These are phyloP conservation scores for Morinoia aosen DNA, from an alignment of 2,888 invertebrate species.

Conservation along the genomic window DNA sequence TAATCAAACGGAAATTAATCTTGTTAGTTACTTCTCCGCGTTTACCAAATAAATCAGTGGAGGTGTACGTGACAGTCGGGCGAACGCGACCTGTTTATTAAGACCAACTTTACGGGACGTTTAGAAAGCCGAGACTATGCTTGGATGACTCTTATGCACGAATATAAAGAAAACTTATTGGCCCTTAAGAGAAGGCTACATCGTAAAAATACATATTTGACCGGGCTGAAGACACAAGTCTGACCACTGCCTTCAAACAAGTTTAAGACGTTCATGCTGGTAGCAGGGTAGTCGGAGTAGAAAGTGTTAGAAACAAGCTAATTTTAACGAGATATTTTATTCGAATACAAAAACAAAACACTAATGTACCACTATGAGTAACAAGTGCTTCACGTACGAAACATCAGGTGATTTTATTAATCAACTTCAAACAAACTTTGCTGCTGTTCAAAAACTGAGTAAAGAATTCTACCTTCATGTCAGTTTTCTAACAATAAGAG, in stretches of 20 bases:
- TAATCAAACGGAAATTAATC: constrained; percentile 31
- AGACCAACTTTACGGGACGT: background rate
- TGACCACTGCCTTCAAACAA: background rate
- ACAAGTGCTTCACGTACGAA: background rate
- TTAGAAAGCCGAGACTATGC: constrained; percentile 4
- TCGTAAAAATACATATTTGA: too few species aligned
- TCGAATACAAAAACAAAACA: background rate
- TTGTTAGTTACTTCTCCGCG: background rate
- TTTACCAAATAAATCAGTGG: background rate
- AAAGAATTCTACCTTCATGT: background rate
- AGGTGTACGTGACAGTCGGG: background rate
- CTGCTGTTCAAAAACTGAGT: background rate
- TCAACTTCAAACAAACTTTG: background rate
- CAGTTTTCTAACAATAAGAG: background rate
- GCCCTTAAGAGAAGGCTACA: background rate
- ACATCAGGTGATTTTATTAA: background rate
- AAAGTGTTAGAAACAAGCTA: background rate
- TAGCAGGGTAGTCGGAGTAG: background rate
- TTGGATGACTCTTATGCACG: background rate
- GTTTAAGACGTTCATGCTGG: background rate
- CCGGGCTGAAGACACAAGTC: background rate
- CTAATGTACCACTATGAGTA: background rate
- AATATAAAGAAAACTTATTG: background rate
- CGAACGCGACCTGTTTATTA: background rate
- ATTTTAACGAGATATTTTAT: background rate